Evolutionary conservation across 2,113 vertebrate genomes (phyloP), one percentile per base, ranked within the genome.

Genomic region (Onychostoma macrolepis): DNA sequence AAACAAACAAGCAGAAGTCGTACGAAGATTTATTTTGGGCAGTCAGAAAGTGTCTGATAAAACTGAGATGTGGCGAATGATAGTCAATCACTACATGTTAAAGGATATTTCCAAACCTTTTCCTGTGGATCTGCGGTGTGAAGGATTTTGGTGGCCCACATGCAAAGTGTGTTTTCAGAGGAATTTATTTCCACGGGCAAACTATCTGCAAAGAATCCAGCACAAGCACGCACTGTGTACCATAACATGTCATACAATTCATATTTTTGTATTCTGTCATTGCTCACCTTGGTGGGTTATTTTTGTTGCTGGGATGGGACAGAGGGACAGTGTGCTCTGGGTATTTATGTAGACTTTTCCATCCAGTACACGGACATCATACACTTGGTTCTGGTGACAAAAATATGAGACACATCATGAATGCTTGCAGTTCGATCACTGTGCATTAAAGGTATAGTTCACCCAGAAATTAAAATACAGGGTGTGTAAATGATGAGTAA

Each of bases 101-200:
- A 19, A 38, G 45, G 3, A 19, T 6, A 45, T 85, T 84, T n/a
- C 15, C 82, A 90, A 81, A 91, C 93, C 92, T 94, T 94, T 80
- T 94, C 93, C 71, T 89, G 89, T 75, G 93, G 92, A 56, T 93
- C 93, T 69, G 93, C 65, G 13, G 93, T 94, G 24, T 88, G 88
- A 41, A 94, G 91, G 80, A 94, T 93, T 90, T 90, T 93, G 12
- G 33, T 87, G 38, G 93, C 93, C 93, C 93, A 94, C 43, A 85
- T 92, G 67, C 91, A 92, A 15, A 94, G 88, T 21, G 90, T 91
- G 26, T 92, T 89, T 86, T 94, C 91, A 10, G 90, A 79, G 28
- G 88, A n/a, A 24, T 76, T 84, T 17, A 71, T 17, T 76, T 72
- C 87, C 11, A 80, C 56, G 4, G 81, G 65, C 72, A 88, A 78